Evolutionary conservation across 2,888 invertebrate genomes (phyloP).

Genomic region (Caenorhabditis zanzibari): DNA sequence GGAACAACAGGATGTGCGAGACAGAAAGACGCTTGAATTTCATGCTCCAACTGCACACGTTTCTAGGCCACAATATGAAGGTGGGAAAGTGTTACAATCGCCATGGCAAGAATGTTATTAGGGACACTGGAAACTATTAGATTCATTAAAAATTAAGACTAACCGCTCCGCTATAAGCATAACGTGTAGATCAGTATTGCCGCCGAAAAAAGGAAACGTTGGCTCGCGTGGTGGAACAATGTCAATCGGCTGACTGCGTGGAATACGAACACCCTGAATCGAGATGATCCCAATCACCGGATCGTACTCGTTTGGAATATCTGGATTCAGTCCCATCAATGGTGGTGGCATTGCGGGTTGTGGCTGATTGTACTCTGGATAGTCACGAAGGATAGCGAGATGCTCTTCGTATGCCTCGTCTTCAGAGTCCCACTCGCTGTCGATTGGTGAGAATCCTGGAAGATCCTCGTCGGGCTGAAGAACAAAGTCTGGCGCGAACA

Average conservation of each 20-base stretch:
- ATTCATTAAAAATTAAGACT: constrained; percentile 20
- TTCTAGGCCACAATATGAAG: constrained; percentile 54
- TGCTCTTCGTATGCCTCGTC: constrained; percentile 27
- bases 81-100: constrained; percentile 34
- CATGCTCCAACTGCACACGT: constrained; percentile 38
- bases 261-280: constrained; percentile 54
- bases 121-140: background rate
- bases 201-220: constrained; percentile 56
- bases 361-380: background rate
- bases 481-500: constrained; percentile 45
- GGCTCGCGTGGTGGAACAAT: constrained; percentile 48
- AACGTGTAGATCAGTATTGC: constrained; percentile 37
- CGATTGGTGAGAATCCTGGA: constrained; percentile 51
- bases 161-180: constrained; percentile 57
- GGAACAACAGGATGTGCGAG: constrained; percentile 60
- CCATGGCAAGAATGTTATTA: constrained; percentile 32
- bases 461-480: constrained; percentile 49
- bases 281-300: constrained; percentile 56
- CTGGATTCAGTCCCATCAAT: constrained; percentile 42
- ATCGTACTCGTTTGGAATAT: constrained; percentile 57
- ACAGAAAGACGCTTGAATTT: constrained; percentile 48
- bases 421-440: constrained; percentile 41
- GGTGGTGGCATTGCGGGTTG: constrained; percentile 21
- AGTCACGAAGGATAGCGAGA: constrained; percentile 4
- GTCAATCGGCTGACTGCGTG: constrained; percentile 52